Evolutionary conservation across 1,140 invertebrate genomes (phyloP), one percentile per base, ranked within the genome.

Genomic region (Caligus rogercresseyi): DNA sequence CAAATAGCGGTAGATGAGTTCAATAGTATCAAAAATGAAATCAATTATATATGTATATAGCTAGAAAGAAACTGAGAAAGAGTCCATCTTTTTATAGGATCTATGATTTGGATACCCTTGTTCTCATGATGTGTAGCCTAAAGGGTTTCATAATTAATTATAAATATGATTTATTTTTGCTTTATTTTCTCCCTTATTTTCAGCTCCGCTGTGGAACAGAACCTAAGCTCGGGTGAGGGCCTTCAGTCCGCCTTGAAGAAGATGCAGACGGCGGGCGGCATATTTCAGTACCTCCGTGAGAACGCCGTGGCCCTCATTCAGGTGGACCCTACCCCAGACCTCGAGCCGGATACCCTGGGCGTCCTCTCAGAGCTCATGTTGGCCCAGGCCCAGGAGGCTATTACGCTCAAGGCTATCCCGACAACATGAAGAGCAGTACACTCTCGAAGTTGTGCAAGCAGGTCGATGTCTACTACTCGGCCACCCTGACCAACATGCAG

Each of bases 311-410:
- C 81, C 84, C 0, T 26, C 14, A 83, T 94, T 67, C 89, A 90
- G 69, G 87, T 91, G 73, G 93, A 98, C 69, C 89, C 91, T 2
- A 96, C 92, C 0, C 87, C 89, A 3, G 95, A 99, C 75, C 78
- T 98, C 64, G 84, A 83, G 71, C 87, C 91, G 4, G 94, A 98
- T 66, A 89, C 90, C 1, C 77, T 98, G 7, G 77, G 78, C 61
- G 87, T 90, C 25, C 75, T 98, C 11, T 80, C 84, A 31, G 57
- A 83, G 14, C 74, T 98, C 54, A 97, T 98, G 92, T 74, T 98
- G 0, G 93, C 95, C 4, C 94, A 98, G 74, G 94, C 90, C 0
- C 94, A 98, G 76, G 95, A 99, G 76, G 85, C 92, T 64, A 90
- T 98, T 71, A 90, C 91, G 54, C 80, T 85, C 63, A 98, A 99